Evolutionary conservation across 37 sponge, comb jelly and placozoan genomes (phyloP).

Genomic region (Diacarnus erythraeanus): DNA sequence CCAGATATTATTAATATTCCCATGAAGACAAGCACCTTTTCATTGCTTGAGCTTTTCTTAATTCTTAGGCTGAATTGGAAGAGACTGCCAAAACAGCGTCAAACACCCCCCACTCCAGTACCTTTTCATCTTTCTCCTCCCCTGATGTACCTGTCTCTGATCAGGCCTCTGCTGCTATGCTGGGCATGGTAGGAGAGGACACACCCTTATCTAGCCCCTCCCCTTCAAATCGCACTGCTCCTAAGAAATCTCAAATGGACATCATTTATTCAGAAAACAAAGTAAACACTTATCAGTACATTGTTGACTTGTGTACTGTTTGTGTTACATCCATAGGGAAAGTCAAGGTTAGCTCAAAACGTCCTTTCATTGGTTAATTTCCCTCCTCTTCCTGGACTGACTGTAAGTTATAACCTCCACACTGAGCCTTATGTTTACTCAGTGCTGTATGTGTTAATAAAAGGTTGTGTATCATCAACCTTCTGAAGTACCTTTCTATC

Average conservation of each 20-base stretch:
- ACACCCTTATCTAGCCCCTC: neutral
- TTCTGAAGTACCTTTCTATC: slow-evolving; percentile 56
- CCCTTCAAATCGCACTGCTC: neutral
- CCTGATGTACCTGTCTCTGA: slow-evolving; percentile 6
- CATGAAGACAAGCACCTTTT: too few species aligned
- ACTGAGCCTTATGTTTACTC: too few species aligned
- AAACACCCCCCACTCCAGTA: neutral
- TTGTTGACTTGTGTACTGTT: neutral
- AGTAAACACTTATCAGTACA: slow-evolving; percentile 12
- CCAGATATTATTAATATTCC: too few species aligned
- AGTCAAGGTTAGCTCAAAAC: slow-evolving; percentile 27
- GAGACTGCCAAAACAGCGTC: slow-evolving; percentile 11
- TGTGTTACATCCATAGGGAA: neutral
- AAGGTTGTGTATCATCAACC: slow-evolving; percentile 79
- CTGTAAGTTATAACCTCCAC: slow-evolving; percentile 1
- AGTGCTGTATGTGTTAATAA: too few species aligned
- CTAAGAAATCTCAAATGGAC: slow-evolving; percentile 39
- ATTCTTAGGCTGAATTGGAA: slow-evolving; percentile 40
- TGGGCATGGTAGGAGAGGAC: slow-evolving; percentile 6
- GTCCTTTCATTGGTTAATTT: slow-evolving; percentile 9
- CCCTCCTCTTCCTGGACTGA: slow-evolving; percentile 5
- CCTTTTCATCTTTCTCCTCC: slow-evolving; percentile 20
- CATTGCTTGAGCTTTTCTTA: too few species aligned
- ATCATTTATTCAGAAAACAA: slow-evolving; percentile 60
- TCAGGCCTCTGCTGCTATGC: neutral